Evolutionary conservation across 1,140 invertebrate genomes (phyloP), one percentile per base, ranked within the genome.

Genomic region (Hycleus phaleratus): DNA sequence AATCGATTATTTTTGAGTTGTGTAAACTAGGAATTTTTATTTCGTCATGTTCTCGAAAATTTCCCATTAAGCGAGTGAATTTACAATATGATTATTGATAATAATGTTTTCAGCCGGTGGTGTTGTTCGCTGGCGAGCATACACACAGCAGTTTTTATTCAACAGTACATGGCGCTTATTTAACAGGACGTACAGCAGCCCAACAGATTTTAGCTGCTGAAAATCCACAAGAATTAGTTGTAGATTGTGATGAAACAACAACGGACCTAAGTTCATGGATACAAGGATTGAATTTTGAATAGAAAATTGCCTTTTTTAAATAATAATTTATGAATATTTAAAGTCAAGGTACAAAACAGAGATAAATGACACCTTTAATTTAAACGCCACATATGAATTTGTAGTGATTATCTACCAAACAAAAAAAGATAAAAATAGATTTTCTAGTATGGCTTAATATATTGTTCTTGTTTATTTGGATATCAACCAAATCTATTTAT

Each of bases 141-240:
- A 96, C 93, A 3, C 93, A 97, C 77, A 86, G 86, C 66, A 89
- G 84, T 68, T 96, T 95, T 73, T 97, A 95, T 73, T 95, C 93
- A 18, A 97, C 93, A 3, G 93, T 93, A 24, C 93, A 97, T 71
- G 94, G 94, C 7, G 94, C 93, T 3, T 93, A 92, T 70, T 76
- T 96, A 24, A 91, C 87, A 40, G 93, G 94, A 2, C 80, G 91
- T 66, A 83, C 84, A n/a, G 91, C 90, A 40, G 91, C 93, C 9
- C 85, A 92, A 71, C 74, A 82, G 26, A 68, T 93, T 7, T 65
- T 90, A 24, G 78, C 74, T 18, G 72, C 76, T 10, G 81, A 83
- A 26, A 75, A 79, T 58, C 76, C 79, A 11, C 70, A 79, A 64
- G 83, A 84, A 71, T 81, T 82, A 53, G 75, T 82, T 32, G 69